These are phyloP conservation scores for Ophonus ardosiacus DNA, from an alignment of 2,888 invertebrate species.

Conservation along the genomic window DNA sequence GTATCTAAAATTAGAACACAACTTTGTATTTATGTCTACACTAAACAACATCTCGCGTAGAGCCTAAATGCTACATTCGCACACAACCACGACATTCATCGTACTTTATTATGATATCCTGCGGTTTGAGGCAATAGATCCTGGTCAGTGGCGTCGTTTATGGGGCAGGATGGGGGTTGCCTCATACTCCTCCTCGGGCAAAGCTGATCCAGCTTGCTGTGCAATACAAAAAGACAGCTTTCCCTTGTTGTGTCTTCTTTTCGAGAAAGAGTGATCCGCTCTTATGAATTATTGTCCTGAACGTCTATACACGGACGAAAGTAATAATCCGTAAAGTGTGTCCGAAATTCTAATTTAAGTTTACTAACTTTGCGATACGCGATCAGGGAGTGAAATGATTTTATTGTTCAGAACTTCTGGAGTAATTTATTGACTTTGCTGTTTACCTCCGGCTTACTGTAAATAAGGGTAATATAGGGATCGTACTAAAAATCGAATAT, in stretches of 20 bases:
- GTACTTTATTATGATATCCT: conserved; percentile 55
- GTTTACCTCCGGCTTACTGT: neutral
- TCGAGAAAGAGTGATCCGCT: conserved; percentile 41
- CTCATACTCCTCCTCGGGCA: neutral
- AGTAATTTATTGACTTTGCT: conserved; percentile 13
- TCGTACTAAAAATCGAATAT: no score
- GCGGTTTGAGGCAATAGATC: conserved; percentile 54
- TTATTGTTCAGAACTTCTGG: neutral
- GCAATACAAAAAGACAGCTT: conserved; percentile 54
- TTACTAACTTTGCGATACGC: conserved; percentile 52
- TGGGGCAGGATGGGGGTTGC: conserved; percentile 12
- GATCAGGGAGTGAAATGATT: conserved; percentile 3
- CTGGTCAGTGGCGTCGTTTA: conserved; percentile 46
- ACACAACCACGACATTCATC: conserved; percentile 8
- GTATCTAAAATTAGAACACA: neutral
- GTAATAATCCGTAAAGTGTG: conserved; percentile 57
- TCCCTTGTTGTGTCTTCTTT: conserved; percentile 38
- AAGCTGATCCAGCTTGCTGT: conserved; percentile 5
- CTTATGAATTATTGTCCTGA: conserved; percentile 53
- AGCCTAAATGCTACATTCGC: conserved; percentile 11
- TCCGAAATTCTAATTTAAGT: conserved; percentile 56
- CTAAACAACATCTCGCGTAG: neutral
- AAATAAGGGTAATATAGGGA: no score
- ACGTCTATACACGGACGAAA: conserved; percentile 46
- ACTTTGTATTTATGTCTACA: neutral